phyloP scores from a whole-genome alignment of 2,888 invertebrate species.

The Acleris literana region DNA sequence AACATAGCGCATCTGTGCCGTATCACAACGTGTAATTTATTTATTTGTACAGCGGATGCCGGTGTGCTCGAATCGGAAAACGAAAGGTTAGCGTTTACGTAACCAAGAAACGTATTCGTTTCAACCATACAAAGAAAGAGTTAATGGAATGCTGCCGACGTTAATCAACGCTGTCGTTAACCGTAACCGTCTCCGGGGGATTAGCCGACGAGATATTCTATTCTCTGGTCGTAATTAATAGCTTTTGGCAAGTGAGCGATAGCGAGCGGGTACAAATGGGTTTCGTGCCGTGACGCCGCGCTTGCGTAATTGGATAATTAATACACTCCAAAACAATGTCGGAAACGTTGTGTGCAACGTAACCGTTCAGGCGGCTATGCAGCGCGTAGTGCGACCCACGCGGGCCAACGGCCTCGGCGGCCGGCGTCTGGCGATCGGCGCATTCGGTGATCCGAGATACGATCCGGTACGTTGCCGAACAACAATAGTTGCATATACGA shows the following conservation, averaged over 20 bases:
- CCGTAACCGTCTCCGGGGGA: slow-evolving; percentile 79
- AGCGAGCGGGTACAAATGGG: slow-evolving; percentile 66
- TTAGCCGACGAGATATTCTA: slow-evolving; percentile 79
- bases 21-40: slow-evolving; percentile 66
- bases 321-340: slow-evolving; percentile 61
- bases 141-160: slow-evolving; percentile 74
- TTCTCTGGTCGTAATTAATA: slow-evolving; percentile 80
- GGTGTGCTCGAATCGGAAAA: slow-evolving; percentile 64
- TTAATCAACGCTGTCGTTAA: slow-evolving; percentile 81
- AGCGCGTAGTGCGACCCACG: slow-evolving; percentile 69
- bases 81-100: slow-evolving; percentile 68
- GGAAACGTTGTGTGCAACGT: slow-evolving; percentile 55
- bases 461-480: slow-evolving; percentile 51
- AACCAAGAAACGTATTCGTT: slow-evolving; percentile 58
- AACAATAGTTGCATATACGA: slow-evolving; percentile 54
- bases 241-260: slow-evolving; percentile 80
- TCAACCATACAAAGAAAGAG: slow-evolving; percentile 62
- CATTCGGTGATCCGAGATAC: slow-evolving; percentile 49
- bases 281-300: slow-evolving; percentile 67
- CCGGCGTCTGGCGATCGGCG: slow-evolving; percentile 56
- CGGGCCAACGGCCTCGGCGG: slow-evolving; percentile 69
- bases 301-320: slow-evolving; percentile 74
- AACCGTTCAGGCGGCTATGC: slow-evolving; percentile 56
- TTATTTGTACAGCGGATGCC: slow-evolving; percentile 68
- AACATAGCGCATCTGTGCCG: slow-evolving; percentile 59